A percentile compares a stretch with the other conserved stretches of the same genome.
These are phyloP conservation scores for Drosophila cognata DNA, from an alignment of 2,888 invertebrate species.

Conservation along the genomic window DNA sequence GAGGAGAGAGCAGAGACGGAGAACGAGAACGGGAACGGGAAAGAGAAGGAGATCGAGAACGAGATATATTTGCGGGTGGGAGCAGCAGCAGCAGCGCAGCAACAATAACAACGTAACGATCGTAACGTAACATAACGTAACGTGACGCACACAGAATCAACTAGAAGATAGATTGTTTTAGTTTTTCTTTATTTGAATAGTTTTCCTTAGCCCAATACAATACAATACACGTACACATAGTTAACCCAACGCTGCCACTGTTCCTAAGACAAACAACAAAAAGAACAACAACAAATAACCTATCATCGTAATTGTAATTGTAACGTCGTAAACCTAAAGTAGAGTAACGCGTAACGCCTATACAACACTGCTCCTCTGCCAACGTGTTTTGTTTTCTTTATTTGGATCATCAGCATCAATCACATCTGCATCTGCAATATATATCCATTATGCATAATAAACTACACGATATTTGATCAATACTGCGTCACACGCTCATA, in stretches of 20 bases:
- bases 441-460: constrained; percentile 23
- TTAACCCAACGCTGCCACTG: constrained; percentile 79
- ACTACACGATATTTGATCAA: constrained; percentile 16
- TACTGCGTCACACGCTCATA: constrained; percentile 22
- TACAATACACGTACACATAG: constrained; percentile 46
- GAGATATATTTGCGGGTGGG: constrained; percentile 41
- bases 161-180: constrained; percentile 35
- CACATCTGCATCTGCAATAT: constrained; percentile 8
- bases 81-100: constrained; percentile 51
- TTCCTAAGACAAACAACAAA: constrained; percentile 70
- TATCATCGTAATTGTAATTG: constrained; percentile 44
- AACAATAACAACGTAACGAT: constrained; percentile 48
- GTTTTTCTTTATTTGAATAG: neutral
- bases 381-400: constrained; percentile 25
- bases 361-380: constrained; percentile 63
- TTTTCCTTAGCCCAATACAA: constrained; percentile 64
- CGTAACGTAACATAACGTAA: constrained; percentile 45
- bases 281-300: constrained; percentile 40
- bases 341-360: constrained; percentile 42
- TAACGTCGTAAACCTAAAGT: constrained; percentile 47
- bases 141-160: constrained; percentile 46
- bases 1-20: constrained; percentile 34
- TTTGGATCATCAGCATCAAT: constrained; percentile 19
- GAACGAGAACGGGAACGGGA: constrained; percentile 31
- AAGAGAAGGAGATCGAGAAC: constrained; percentile 31